Base-by-base conservation (phyloP, 2,888 invertebrate genomes). In the Lasioglossum lativentre region DNA sequence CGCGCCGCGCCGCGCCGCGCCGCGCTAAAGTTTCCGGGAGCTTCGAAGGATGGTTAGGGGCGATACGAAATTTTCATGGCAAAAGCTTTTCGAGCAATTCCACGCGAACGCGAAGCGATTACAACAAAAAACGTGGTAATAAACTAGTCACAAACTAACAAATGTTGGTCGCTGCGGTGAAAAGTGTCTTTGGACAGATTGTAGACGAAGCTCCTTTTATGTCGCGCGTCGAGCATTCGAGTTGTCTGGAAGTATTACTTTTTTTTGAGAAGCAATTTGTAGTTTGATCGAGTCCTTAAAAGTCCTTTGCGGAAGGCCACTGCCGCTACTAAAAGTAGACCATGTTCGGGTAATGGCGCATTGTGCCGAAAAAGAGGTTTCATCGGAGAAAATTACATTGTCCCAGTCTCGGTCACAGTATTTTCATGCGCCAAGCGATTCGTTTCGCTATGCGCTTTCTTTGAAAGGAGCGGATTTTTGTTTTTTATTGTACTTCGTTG, bases 31-130 rank as follows among this genome's bases (percentile, higher is more conserved):
- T 74, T 59, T 63, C 56, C 30, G 38, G 45, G 34, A 27, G 34
- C 30, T 14, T 12, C n/a, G 6, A 52, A 38, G 71, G 63, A 85
- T 76, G 75, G 34, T n/a, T 5, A 4, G 23, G 16, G 40, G 47
- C 38, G 59, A 68, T 42, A 2, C 12, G 73, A 30, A 16, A 79
- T 56, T 75, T 27, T 23, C 12, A 38, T 30, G 47, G 42, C 30
- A 38, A 27, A 73, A 73, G n/a, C 14, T 56, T 34, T 27, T 47
- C 12, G 38, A 34, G 76, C 52, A 70, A 70, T 56, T 73, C 72
- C 38, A 10, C 66, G 34, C 8, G 34, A 66, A 66, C 66, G 19
- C 34, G 8, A 8, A 66, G 34, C 19, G 66, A 66, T 34, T 66
- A 66, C 14, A 6, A 16, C 5, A 6, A 16, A 63, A 1, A 63